Evolutionary conservation across 1,140 invertebrate genomes (phyloP).

Genomic region (Drosophila kikkawai): DNA sequence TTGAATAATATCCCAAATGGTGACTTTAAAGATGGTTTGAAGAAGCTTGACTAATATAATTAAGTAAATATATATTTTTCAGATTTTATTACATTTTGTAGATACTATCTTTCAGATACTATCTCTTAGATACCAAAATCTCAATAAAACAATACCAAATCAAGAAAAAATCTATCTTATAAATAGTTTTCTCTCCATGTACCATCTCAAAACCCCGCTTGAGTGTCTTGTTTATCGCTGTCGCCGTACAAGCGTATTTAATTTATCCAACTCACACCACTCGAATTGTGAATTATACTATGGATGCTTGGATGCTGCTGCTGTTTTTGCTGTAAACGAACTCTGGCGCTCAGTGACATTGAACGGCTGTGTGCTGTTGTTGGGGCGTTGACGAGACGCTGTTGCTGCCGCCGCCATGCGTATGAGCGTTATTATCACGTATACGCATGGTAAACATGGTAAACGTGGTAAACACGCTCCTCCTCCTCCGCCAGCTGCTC

Average conservation of each 20-base stretch:
- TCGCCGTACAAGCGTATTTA: slow-evolving; percentile 36
- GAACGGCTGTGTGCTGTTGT: slow-evolving; percentile 20
- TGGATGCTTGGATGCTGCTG: slow-evolving; percentile 20
- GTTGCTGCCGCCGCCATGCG: slow-evolving; percentile 29
- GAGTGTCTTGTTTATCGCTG: slow-evolving; percentile 38
- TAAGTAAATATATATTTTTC: too few relatives aligned
- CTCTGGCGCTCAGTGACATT: slow-evolving; percentile 43
- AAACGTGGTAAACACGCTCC: slow-evolving; percentile 25
- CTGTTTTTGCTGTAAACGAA: slow-evolving; percentile 38
- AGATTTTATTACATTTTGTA: too few relatives aligned
- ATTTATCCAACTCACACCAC: slow-evolving; percentile 49
- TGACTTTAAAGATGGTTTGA: too few relatives aligned
- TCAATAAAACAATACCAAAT: neutral
- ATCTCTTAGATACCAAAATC: too few relatives aligned
- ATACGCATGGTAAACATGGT: slow-evolving; percentile 43
- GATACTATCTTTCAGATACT: too few relatives aligned
- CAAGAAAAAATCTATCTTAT: neutral
- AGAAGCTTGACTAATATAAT: too few relatives aligned
- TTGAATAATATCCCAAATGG: too few relatives aligned
- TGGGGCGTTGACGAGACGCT: slow-evolving; percentile 20
- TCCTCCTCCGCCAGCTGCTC: neutral
- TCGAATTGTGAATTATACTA: slow-evolving; percentile 36
- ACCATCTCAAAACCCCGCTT: slow-evolving; percentile 7
- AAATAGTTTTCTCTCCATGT: slow-evolving; percentile 17
- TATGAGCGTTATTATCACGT: slow-evolving; percentile 55